Conservation (phyloP, 1,140 invertebrate species). For the Dermatophagoides farinae region DNA sequence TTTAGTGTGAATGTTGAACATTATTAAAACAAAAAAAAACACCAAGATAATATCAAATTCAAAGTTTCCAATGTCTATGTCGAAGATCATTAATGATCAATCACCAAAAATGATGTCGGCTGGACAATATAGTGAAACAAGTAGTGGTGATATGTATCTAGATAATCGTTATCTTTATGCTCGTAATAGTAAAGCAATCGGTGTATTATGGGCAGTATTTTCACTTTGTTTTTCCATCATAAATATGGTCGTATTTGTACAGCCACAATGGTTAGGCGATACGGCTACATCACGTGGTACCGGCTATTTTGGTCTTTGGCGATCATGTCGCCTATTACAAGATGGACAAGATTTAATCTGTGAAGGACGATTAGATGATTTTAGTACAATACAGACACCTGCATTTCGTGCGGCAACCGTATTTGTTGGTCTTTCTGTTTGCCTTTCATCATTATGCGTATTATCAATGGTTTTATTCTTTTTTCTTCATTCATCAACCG, state of each 20-base stretch:
- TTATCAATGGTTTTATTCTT: slow-evolving; percentile 76
- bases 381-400: slow-evolving; percentile 45
- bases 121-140: background rate
- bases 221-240: slow-evolving; percentile 88
- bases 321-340: slow-evolving; percentile 41
- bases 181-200: slow-evolving; percentile 82
- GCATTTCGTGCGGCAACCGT: slow-evolving; percentile 58
- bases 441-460: slow-evolving; percentile 61
- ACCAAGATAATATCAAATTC: too few species aligned
- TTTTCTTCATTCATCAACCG: slow-evolving; percentile 76
- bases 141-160: background rate
- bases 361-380: slow-evolving; percentile 57
- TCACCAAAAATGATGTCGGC: background rate
- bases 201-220: slow-evolving; percentile 88
- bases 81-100: background rate
- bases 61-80: too few species aligned
- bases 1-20: too few species aligned
- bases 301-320: slow-evolving; percentile 79
- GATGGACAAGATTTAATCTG: slow-evolving; percentile 38
- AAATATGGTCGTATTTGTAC: slow-evolving; percentile 75
- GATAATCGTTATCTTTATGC: slow-evolving; percentile 60
- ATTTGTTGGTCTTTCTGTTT: slow-evolving; percentile 61
- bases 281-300: slow-evolving; percentile 53
- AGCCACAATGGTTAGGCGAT: slow-evolving; percentile 78
- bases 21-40: too few species aligned